These are phyloP conservation scores for Bucorvus abyssinicus DNA, from an alignment of 2,797 vertebrate genomes.

Conservation along the genomic window DNA sequence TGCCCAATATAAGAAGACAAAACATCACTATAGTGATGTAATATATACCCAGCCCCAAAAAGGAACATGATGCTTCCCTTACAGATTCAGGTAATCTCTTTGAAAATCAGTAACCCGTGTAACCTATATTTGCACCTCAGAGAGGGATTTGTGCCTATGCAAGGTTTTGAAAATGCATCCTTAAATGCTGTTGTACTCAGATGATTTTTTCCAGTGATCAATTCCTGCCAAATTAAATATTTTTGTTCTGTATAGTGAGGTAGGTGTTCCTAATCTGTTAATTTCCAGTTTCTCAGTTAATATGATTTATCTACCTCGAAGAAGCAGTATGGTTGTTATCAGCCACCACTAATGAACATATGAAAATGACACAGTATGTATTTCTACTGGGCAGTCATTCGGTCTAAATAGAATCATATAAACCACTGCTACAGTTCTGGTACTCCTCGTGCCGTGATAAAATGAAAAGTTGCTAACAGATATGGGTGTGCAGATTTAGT, in stretches of 20 bases:
- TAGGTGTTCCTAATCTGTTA: background rate
- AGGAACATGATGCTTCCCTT: background rate
- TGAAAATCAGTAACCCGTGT: constrained; percentile 30
- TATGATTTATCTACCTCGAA: background rate
- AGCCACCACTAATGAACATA: background rate
- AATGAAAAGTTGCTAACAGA: constrained; percentile 70
- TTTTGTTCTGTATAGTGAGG: background rate
- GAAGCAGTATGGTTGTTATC: constrained; percentile 48
- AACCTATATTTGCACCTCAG: background rate
- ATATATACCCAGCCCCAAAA: background rate
- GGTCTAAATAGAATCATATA: background rate
- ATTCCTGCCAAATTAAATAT: constrained; percentile 16
- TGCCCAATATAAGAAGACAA: background rate
- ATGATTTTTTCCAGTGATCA: constrained; percentile 6
- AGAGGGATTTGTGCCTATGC: constrained; percentile 3
- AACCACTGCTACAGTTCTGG: background rate
- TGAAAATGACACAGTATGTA: constrained; percentile 32
- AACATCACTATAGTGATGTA: background rate
- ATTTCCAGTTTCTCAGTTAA: constrained; percentile 20
- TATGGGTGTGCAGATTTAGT: constrained; percentile 55
- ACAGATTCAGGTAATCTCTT: background rate
- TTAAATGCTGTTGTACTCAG: background rate
- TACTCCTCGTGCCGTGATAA: constrained; percentile 36
- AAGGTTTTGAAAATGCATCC: background rate
- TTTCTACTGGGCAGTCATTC: background rate